phyloP scores from a whole-genome alignment of 1,140 invertebrate genomes.

The Calliopsis andreniformis region DNA sequence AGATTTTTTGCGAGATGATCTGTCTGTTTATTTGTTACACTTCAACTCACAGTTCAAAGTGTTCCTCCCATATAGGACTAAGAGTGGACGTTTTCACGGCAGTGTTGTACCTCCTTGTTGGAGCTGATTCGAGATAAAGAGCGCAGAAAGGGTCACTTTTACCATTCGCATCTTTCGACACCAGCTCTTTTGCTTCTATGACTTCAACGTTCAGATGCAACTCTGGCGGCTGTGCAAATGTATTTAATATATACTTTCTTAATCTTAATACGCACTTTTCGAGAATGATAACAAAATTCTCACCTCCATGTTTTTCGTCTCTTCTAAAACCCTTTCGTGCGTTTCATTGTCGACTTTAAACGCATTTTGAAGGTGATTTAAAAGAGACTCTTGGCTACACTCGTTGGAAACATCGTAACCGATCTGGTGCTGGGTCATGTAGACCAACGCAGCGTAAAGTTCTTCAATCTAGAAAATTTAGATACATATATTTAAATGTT shows the following conservation, averaged over 20 bases:
- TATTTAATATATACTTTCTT: too few species aligned
- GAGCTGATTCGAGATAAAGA: conserved; percentile 89
- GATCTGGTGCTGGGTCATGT: conserved; percentile 96
- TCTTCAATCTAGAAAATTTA: conserved; percentile 88
- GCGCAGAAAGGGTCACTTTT: conserved; percentile 97
- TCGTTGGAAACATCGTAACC: conserved; percentile 88
- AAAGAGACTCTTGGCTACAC: conserved; percentile 86
- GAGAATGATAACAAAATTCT: conserved; percentile 18
- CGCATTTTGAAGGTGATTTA: conserved; percentile 93
- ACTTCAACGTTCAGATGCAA: conserved; percentile 96
- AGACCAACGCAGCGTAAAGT: conserved; percentile 95
- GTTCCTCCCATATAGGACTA: conserved; percentile 97
- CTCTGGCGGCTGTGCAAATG: conserved; percentile 88
- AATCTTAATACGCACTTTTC: background rate
- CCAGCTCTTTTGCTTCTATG: conserved; percentile 94
- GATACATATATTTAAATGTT: too few species aligned
- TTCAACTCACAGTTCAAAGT: conserved; percentile 95
- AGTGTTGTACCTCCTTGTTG: conserved; percentile 91
- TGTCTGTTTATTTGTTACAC: background rate
- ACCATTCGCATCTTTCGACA: conserved; percentile 97
- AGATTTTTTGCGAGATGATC: too few species aligned
- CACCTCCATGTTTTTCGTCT: conserved; percentile 88
- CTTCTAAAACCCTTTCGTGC: conserved; percentile 86
- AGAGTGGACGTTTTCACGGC: conserved; percentile 94
- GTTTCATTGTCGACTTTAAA: conserved; percentile 91